Conservation (phyloP, 2,888 invertebrate genomes). For the Nemapogon koenigi region DNA sequence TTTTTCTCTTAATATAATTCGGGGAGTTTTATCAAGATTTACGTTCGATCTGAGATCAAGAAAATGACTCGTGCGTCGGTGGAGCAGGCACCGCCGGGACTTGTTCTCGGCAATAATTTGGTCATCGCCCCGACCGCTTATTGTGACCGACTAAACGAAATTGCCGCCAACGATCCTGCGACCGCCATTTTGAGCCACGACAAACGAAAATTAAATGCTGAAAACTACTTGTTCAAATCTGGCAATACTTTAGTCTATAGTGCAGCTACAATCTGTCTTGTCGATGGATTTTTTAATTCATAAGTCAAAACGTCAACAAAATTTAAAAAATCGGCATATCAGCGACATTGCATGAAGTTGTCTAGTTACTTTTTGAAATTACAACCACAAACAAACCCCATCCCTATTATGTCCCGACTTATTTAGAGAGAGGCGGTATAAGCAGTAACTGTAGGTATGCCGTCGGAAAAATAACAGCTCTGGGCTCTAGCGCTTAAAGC, state of each 20-base stretch:
- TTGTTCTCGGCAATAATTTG: constrained; percentile 54
- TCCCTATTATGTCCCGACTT: constrained; percentile 25
- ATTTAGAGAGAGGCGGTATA: too few species aligned
- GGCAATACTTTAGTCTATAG: too few species aligned
- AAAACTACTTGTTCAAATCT: too few species aligned
- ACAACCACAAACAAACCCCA: not conserved
- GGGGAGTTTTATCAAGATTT: constrained; percentile 40
- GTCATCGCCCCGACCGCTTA: constrained; percentile 43
- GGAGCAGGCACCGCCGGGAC: constrained; percentile 31
- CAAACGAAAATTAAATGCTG: constrained; percentile 4
- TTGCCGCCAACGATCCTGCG: constrained; percentile 9
- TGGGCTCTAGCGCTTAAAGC: constrained; percentile 21
- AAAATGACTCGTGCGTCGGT: constrained; percentile 19
- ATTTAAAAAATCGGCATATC: not conserved
- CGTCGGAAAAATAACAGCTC: not conserved
- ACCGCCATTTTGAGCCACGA: constrained; percentile 11
- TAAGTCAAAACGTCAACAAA: not conserved
- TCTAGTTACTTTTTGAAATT: constrained; percentile 6
- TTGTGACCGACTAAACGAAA: constrained; percentile 20
- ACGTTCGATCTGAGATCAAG: constrained; percentile 15
- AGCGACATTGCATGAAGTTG: not conserved
- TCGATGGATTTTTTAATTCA: too few species aligned
- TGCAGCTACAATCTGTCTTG: too few species aligned
- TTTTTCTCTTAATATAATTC: constrained; percentile 26
- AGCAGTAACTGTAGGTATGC: too few species aligned